Evolutionary conservation across 2,797 vertebrate species (phyloP).

Genomic region (Phataginus tetradactyla): DNA sequence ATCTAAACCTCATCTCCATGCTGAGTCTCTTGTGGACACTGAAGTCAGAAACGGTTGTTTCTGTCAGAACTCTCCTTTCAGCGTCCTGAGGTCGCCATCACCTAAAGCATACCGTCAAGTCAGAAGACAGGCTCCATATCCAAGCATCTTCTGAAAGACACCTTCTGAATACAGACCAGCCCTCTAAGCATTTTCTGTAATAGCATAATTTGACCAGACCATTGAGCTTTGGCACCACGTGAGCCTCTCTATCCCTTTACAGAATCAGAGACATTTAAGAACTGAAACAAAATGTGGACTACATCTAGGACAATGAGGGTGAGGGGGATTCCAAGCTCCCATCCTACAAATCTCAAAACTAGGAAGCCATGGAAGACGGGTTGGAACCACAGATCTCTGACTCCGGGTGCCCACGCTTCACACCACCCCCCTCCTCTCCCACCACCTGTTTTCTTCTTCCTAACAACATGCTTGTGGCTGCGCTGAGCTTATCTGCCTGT

Average conservation of each 20-base stretch:
- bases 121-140: background rate
- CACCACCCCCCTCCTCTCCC: fast-evolving
- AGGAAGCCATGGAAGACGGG: background rate
- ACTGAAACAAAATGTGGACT: too few relatives aligned
- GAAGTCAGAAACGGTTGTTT: background rate
- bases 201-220: background rate
- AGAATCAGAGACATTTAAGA: background rate
- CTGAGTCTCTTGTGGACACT: background rate
- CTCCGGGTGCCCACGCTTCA: fast-evolving
- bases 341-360: background rate
- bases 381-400: background rate
- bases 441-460: too few relatives aligned
- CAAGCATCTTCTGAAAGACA: background rate
- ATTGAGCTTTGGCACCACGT: too few relatives aligned
- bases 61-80: background rate
- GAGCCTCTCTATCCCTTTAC: background rate
- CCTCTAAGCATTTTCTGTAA: background rate
- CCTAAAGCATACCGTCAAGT: background rate
- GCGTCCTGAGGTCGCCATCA: background rate
- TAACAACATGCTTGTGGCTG: fast-evolving
- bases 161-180: background rate
- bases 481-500: fast-evolving
- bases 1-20: too few relatives aligned
- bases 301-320: background rate
- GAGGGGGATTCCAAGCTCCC: background rate